Percentiles rank a stretch among this genome's conserved stretches.
Evolutionary conservation across 2,113 vertebrate genomes (phyloP).

Genomic region (Oreotrochilus melanogaster): DNA sequence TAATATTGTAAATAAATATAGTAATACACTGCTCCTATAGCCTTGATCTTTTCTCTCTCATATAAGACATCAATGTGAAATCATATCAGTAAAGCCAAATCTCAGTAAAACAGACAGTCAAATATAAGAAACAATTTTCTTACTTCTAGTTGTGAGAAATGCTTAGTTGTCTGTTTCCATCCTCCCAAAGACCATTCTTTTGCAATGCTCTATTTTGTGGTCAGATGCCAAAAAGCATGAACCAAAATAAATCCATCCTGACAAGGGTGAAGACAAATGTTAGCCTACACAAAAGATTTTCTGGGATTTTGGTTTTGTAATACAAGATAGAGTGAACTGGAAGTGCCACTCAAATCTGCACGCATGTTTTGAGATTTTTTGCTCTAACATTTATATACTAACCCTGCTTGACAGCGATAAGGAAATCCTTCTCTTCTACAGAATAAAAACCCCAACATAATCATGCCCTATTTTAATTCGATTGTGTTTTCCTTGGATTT

Average conservation of each 20-base stretch:
- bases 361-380: slow-evolving; percentile 39
- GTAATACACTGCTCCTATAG: neutral
- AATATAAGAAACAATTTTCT: neutral
- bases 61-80: neutral
- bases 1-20: neutral
- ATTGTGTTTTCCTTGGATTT: neutral
- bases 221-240: neutral
- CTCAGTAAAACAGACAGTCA: neutral
- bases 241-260: neutral
- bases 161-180: neutral
- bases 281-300: slow-evolving; percentile 26
- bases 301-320: neutral
- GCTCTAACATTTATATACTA: neutral
- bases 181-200: neutral
- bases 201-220: neutral
- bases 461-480: neutral
- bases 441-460: neutral
- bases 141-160: neutral
- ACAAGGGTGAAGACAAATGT: slow-evolving; percentile 16
- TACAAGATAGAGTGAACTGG: neutral
- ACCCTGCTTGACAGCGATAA: slow-evolving; percentile 56
- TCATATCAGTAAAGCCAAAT: neutral
- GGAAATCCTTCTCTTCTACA: slow-evolving; percentile 15
- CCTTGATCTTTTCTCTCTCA: neutral
- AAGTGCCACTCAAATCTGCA: neutral